These are phyloP conservation scores for Bradynema listronoti DNA, from an alignment of 1,140 invertebrate genomes.

Conservation along the genomic window DNA sequence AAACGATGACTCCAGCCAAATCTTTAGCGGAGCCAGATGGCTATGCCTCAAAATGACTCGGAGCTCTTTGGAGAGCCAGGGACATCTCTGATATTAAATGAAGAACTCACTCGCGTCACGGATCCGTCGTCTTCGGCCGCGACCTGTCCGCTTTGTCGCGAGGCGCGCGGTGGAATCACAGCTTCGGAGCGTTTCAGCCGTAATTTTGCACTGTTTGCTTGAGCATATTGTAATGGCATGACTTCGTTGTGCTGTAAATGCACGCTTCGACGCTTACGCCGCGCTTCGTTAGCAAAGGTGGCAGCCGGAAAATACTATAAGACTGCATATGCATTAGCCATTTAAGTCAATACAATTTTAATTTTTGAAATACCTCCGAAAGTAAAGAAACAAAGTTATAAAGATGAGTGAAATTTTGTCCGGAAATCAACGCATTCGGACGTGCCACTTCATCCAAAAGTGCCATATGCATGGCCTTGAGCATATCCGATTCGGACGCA, in stretches of 20 bases:
- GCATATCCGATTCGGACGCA: conserved; percentile 57
- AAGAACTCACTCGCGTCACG: no score
- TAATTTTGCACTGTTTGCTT: no score
- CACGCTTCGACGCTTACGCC: conserved; percentile 3
- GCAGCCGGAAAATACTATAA: conserved; percentile 35
- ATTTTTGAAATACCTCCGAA: conserved; percentile 38
- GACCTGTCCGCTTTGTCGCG: no score
- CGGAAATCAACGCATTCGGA: conserved; percentile 34
- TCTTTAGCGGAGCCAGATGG: no score
- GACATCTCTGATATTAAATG: no score
- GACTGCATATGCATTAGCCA: background rate
- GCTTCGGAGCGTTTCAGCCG: no score
- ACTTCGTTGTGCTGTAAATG: no score
- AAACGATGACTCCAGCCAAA: no score
- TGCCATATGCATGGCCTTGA: conserved; percentile 50
- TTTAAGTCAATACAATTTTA: background rate
- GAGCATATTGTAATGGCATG: no score
- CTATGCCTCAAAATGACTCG: no score
- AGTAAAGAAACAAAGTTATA: conserved; percentile 51
- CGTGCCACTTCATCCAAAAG: conserved; percentile 49
- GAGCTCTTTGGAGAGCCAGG: no score
- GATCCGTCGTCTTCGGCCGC: background rate
- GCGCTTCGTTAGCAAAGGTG: conserved; percentile 26
- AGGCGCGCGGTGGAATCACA: no score
- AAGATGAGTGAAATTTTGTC: conserved; percentile 50